Evolutionary conservation across 2,888 invertebrate species (phyloP).

Genomic region (Caenorhabditis zanzibari): DNA sequence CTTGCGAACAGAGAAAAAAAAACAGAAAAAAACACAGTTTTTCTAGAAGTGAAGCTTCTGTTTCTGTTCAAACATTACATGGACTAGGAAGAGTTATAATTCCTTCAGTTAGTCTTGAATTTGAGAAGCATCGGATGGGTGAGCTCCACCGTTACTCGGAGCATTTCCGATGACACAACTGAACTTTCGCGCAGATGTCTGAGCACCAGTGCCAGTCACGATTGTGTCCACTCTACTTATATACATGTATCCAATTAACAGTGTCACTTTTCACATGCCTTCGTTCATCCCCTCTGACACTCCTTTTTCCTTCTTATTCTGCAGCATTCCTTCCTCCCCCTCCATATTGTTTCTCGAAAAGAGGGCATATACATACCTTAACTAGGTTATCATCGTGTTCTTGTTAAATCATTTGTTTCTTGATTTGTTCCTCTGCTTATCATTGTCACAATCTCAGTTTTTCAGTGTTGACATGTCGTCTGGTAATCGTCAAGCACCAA

Average conservation of each 20-base stretch:
- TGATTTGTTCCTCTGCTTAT: neutral
- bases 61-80: slow-evolving; percentile 27
- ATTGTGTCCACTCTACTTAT: slow-evolving; percentile 54
- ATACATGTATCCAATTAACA: slow-evolving; percentile 50
- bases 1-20: slow-evolving; percentile 7
- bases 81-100: slow-evolving; percentile 1
- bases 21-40: slow-evolving; percentile 13
- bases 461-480: slow-evolving; percentile 51
- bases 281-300: slow-evolving; percentile 20
- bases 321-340: slow-evolving; percentile 1
- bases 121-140: too few relatives aligned
- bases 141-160: too few relatives aligned
- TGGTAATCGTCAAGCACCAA: slow-evolving; percentile 61
- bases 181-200: neutral
- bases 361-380: slow-evolving; percentile 37
- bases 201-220: slow-evolving; percentile 46
- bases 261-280: slow-evolving; percentile 59
- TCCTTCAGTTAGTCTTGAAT: too few relatives aligned
- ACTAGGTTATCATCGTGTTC: slow-evolving; percentile 31
- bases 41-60: neutral
- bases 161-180: neutral
- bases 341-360: slow-evolving; percentile 13
- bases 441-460: neutral
- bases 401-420: slow-evolving; percentile 12
- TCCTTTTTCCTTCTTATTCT: neutral